These are phyloP conservation scores for Brienomyrus brachyistius DNA, from an alignment of 2,113 vertebrate genomes.

Conservation along the genomic window DNA sequence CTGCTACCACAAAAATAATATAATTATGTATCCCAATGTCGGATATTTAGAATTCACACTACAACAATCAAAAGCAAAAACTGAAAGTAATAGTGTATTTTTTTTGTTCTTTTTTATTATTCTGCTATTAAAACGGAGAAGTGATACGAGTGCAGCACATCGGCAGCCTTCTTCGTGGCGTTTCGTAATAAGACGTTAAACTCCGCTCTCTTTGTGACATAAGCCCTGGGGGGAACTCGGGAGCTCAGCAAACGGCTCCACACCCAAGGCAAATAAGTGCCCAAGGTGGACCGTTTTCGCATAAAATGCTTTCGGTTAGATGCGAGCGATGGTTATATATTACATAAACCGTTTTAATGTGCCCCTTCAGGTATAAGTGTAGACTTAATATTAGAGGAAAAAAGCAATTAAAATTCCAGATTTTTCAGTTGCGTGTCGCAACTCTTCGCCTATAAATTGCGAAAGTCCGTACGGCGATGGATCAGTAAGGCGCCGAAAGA, in stretches of 20 bases:
- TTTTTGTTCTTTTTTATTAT: not conserved
- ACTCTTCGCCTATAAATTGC: not conserved
- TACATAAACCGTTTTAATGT: not conserved
- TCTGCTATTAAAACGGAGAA: not conserved
- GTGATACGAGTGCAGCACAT: not conserved
- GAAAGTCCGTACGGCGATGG: not conserved
- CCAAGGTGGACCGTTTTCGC: slow-evolving; percentile 44
- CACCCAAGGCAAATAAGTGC: slow-evolving; percentile 33
- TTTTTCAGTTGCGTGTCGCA: not conserved
- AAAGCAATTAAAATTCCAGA: not conserved
- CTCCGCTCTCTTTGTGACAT: not conserved
- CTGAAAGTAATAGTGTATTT: not conserved
- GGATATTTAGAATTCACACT: not conserved
- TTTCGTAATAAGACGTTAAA: slow-evolving; percentile 7
- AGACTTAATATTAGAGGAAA: not conserved
- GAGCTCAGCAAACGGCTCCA: not conserved
- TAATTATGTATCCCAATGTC: not conserved
- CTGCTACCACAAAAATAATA: not conserved
- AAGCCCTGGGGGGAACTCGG: not conserved
- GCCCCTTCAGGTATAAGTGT: not conserved
- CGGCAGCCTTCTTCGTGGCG: not conserved
- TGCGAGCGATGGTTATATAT: slow-evolving; percentile 19
- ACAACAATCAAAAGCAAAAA: not conserved
- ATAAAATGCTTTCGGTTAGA: slow-evolving; percentile 28
- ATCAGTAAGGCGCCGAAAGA: not conserved